These are phyloP conservation scores for Thymelicus lineola DNA, from an alignment of 2,888 invertebrate species.

Conservation along the genomic window DNA sequence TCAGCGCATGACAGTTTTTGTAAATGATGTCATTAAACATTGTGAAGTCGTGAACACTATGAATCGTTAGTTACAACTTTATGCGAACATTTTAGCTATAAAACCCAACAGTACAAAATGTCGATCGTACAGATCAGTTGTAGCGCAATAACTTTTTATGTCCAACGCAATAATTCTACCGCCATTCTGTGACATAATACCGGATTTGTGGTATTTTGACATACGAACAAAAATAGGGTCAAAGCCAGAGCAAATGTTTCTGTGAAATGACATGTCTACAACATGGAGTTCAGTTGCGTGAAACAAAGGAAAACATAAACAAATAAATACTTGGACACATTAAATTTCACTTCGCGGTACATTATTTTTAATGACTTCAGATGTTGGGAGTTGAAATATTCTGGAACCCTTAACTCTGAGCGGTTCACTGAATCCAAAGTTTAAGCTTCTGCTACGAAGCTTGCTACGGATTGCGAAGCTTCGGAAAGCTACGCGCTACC, in stretches of 20 bases:
- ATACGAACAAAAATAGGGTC: slow-evolving; percentile 1
- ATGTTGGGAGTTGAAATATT: too few species aligned
- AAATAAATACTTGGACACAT: too few species aligned
- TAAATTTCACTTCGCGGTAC: too few species aligned
- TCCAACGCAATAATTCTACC: slow-evolving; percentile 20
- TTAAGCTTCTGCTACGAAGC: too few species aligned
- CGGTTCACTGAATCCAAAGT: too few species aligned
- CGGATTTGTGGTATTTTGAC: slow-evolving; percentile 22
- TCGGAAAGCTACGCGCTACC: too few species aligned
- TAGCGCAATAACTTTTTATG: slow-evolving; percentile 31
- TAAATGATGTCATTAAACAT: neutral
- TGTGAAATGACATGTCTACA: neutral
- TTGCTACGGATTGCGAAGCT: too few species aligned
- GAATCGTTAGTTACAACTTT: slow-evolving; percentile 1
- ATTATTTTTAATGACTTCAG: too few species aligned
- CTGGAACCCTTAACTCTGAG: too few species aligned
- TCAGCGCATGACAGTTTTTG: neutral
- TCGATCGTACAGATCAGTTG: slow-evolving; percentile 22
- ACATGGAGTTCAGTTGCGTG: neutral
- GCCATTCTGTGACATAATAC: slow-evolving; percentile 12
- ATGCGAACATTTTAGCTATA: neutral
- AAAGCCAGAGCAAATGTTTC: neutral
- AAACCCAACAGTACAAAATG: slow-evolving; percentile 14
- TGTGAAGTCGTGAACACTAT: neutral
- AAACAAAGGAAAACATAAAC: too few species aligned